These are phyloP conservation scores for Oryzias woworae DNA, from an alignment of 2,113 vertebrate species.

Conservation along the genomic window DNA sequence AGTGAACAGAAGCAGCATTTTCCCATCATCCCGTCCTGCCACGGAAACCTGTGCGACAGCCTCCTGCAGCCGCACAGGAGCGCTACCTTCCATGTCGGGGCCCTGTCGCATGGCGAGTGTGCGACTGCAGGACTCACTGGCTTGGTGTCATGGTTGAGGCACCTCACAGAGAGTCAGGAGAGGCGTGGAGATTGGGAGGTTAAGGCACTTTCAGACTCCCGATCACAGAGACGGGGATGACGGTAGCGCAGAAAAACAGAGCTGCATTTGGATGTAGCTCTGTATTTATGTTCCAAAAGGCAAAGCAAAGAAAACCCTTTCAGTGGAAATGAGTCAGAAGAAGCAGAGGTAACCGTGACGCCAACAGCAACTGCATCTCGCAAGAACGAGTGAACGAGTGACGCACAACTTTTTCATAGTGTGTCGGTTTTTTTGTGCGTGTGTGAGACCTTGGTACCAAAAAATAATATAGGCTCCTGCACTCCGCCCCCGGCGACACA, in stretches of 20 bases:
- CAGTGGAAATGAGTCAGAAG: constrained; percentile 48
- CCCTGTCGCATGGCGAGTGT: constrained; percentile 11
- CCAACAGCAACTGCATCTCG: not conserved
- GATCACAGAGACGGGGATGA: constrained; percentile 54
- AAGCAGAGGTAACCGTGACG: constrained; percentile 62
- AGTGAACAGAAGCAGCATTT: constrained; percentile 72
- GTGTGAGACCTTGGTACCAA: constrained; percentile 66
- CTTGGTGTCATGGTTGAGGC: constrained; percentile 23
- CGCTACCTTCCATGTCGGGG: too few relatives aligned
- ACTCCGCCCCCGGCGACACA: constrained; percentile 54
- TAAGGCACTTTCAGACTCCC: constrained; percentile 90
- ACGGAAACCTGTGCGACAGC: constrained; percentile 13
- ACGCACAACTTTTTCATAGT: constrained; percentile 29
- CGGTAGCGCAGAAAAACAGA: constrained; percentile 50
- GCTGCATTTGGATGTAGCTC: constrained; percentile 59
- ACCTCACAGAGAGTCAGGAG: constrained; percentile 12
- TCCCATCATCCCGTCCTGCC: constrained; percentile 35
- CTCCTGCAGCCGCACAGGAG: too few relatives aligned
- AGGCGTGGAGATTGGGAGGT: constrained; percentile 55
- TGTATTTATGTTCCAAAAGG: constrained; percentile 40
- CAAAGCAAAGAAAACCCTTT: constrained; percentile 33
- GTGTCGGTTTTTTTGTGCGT: constrained; percentile 21
- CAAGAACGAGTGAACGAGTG: constrained; percentile 24
- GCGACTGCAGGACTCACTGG: constrained; percentile 18
- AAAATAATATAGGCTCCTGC: constrained; percentile 60